Base-by-base conservation (phyloP, 2,888 invertebrate species). In the Hipparchia semele region DNA sequence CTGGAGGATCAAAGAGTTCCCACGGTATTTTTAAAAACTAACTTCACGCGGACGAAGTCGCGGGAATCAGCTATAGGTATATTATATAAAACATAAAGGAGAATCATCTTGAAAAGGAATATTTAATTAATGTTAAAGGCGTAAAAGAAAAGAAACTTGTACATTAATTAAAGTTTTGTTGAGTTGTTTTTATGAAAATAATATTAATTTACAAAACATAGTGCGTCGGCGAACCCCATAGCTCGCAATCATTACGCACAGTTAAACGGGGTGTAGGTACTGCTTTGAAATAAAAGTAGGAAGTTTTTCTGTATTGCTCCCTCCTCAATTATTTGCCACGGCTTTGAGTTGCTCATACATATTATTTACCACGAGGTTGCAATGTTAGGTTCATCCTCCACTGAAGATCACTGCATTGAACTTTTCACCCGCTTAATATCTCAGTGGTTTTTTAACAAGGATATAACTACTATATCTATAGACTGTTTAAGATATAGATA, bases 271-370 rank as follows among this genome's bases (percentile, higher is more conserved):
- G 49, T 70, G 56, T 70, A 70, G 49, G 39, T 39, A 39, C 39
- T 61, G 58, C 53, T 46, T 60, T 67, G 58, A 68, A 54, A 65
- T 49, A 70, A 56, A 56, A 60, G 60, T 71, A 62, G 65, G 56
- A 73, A 23, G 68, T 10, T 58, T 75, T 73, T 66, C 54, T 60
- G 51, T 66, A 61, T 51, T 51, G 9, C 68, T 60, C 66, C 60
- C 69, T 69, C 54, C 45, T 51, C 56, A 72, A 70, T 74, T 69
- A 72, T 74, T 70, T 69, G 60, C 69, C 56, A 56, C 51, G 53
- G 51, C 68, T 65, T 56, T 74, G 61, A 72, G 66, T 60, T 70
- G 10, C 66, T 69, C 74, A 67, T 72, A 72, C 72, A 72, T 69
- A 69, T 67, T 69, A 69, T 67, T 13, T 39, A 49, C 65, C 46